These are phyloP conservation scores for Jordanella pulchra DNA, from an alignment of 2,797 vertebrate genomes.

Conservation along the genomic window DNA sequence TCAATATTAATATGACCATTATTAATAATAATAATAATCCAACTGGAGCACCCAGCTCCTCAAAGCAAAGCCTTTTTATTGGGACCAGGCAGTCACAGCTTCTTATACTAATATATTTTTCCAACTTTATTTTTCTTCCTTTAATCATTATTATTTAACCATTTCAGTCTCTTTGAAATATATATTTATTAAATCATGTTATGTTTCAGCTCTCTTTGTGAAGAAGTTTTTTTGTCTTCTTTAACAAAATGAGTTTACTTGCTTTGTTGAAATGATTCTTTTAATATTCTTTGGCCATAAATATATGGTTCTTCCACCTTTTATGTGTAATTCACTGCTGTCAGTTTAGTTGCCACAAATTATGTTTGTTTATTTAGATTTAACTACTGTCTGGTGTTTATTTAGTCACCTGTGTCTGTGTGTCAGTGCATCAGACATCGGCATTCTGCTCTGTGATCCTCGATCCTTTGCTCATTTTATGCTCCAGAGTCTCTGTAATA, in stretches of 20 bases:
- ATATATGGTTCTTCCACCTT: background rate
- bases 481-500: constrained; percentile 13
- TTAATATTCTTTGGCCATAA: constrained; percentile 5
- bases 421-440: constrained; percentile 14
- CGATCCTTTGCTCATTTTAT: constrained; percentile 22
- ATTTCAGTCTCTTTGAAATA: too few species aligned
- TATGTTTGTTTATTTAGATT: background rate
- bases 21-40: too few species aligned
- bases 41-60: too few species aligned
- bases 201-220: too few species aligned
- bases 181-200: too few species aligned
- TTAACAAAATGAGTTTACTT: background rate
- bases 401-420: background rate
- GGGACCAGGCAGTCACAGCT: too few species aligned
- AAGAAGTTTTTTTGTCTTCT: too few species aligned
- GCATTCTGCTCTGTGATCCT: constrained; percentile 15
- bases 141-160: too few species aligned
- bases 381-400: background rate
- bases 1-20: too few species aligned
- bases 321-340: constrained; percentile 4
- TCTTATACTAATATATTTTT: too few species aligned
- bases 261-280: background rate
- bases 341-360: background rate
- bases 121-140: too few species aligned
- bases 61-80: too few species aligned